Evolutionary conservation across 2,797 vertebrate genomes (phyloP), one percentile per base, ranked within the genome.

Genomic region (Arrhamphus sclerolepis): DNA sequence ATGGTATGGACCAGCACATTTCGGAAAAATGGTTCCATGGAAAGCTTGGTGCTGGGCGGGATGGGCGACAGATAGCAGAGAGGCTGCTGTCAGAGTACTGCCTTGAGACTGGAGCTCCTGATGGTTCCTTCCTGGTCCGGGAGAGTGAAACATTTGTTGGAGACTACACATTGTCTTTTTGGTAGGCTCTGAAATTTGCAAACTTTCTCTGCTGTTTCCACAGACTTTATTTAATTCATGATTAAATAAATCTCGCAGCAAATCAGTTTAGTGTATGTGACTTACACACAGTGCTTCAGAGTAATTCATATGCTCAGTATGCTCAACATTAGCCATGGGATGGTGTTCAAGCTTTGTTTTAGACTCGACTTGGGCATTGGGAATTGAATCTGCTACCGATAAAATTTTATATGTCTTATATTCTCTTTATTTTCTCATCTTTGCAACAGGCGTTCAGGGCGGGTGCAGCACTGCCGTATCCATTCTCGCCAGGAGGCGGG

Each of bases 91-190:
- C 94, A 0, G 97, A 99, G 59, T 99, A 98, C 78, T 99, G 98
- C 87, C 89, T 95, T 0, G 96, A 99, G 87, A 98, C 97, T 0
- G 97, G 96, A 0, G 97, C 97, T 0, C 96, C 96, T 0, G 96
- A 98, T 0, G 97, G 98, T 38, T 98, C 98, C 67, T 99, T 99
- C 90, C 92, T 99, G 0, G 98, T 99, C 81, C 93, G 98, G 0
- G 97, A 99, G 90, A 99, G 98, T 10, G 97, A 99, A 92, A 98
- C 97, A 14, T 99, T 98, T 6, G 96, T 99, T 4, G 98, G 98
- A 44, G 97, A 99, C 90, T 98, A 99, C 89, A 99, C 97, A 0
- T 92, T 99, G 19, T 99, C 98, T n/a, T 99, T 99, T 92, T 99
- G 98, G 98, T 99, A 91, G 5, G 39, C 13, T 50, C 47, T 44